Evolutionary conservation across 2,888 invertebrate genomes (phyloP), one percentile per base, ranked within the genome.

Genomic region (Smittia aterrima): DNA sequence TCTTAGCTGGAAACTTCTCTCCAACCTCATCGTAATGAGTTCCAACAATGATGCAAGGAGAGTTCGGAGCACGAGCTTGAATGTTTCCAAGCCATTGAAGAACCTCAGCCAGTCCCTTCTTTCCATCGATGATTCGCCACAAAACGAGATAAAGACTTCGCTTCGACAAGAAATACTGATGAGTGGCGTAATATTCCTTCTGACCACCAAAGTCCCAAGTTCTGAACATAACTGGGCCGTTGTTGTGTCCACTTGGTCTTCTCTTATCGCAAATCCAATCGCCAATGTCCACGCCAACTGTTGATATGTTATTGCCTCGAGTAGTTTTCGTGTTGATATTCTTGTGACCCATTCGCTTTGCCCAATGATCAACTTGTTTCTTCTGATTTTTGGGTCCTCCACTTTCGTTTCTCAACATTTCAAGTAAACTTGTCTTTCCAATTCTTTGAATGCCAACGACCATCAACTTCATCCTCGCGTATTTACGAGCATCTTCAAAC

Each of bases 201-300:
- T 74, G 74, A 6, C 74, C 74, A 27, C 98, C 98, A 83, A 99
- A 99, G 83, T 99, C 99, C 98, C 98, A 99, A 0, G 98, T 98
- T 73, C 97, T 85, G 83, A 96, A 96, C 25, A 93, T 90, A 72
- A 97, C 92, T 0, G 96, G 91, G 0, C 93, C 93, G 79, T 90
- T 88, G 0, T 89, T 88, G 41, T 88, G 88, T 1, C 93, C 90
- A 24, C 92, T 85, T 6, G 90, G 85, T 80, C 92, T 90, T 47
- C 53, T 20, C 80, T 93, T 93, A 81, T 96, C 96, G 81, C 93
- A 95, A 22, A 92, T 86, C 93, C 98, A 96, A 77, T 95, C 93
- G 62, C 95, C 94, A 77, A 99, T 97, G 83, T 98, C 98, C 24
- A 99, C 98, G 20, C 98, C 98, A 41, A 98, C 98, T 0, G 98